Evolutionary conservation across 2,113 vertebrate species (phyloP).

Genomic region (Dascyllus trimaculatus): DNA sequence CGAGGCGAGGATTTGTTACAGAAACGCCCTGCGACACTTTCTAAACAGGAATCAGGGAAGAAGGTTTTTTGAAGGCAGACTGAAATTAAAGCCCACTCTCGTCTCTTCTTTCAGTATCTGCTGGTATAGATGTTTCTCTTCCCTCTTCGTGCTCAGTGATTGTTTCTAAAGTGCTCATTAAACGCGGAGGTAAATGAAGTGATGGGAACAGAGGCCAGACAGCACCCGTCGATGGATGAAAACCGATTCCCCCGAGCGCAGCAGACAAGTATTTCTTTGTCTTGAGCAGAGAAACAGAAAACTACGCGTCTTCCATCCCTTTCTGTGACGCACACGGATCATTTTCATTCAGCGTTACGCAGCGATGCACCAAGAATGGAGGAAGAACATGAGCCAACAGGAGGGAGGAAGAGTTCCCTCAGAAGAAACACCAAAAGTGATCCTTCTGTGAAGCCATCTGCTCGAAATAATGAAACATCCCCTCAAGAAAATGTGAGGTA

Average conservation of each 20-base stretch:
- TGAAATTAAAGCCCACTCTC: not conserved
- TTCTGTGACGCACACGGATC: not conserved
- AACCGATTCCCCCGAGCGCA: conserved; percentile 36
- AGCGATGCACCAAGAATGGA: not conserved
- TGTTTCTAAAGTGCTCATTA: conserved; percentile 39
- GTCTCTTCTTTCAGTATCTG: not conserved
- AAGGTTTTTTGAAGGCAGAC: not conserved
- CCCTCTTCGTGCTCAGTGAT: conserved; percentile 3
- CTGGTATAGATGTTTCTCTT: not conserved
- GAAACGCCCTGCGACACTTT: not conserved
- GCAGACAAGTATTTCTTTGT: conserved; percentile 13
- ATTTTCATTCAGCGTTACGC: not conserved
- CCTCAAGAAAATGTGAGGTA: too few species aligned
- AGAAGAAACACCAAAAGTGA: too few species aligned
- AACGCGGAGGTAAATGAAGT: conserved; percentile 26
- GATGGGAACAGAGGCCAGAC: conserved; percentile 10
- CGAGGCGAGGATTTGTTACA: conserved; percentile 23
- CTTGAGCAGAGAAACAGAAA: not conserved
- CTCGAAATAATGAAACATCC: too few species aligned
- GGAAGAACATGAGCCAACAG: too few species aligned
- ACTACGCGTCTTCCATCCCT: not conserved
- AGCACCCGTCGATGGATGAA: conserved; percentile 28
- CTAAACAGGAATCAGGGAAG: conserved; percentile 18
- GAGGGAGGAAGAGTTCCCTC: too few species aligned
- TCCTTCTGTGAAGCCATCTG: too few species aligned